phyloP scores from a whole-genome alignment of 1,140 invertebrate species.

The Ceratosolen solmsi region DNA sequence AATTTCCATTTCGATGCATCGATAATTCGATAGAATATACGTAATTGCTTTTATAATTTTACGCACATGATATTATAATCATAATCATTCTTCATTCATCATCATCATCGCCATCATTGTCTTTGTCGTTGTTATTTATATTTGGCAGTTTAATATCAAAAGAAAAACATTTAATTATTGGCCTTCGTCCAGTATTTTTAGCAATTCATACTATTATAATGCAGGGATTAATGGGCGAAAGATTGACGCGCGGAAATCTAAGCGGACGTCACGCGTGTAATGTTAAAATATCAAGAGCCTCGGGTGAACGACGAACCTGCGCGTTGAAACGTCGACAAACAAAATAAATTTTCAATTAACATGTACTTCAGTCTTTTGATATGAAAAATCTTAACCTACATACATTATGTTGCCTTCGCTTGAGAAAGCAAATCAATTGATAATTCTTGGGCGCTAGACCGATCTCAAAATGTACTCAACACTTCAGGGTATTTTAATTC shows the following conservation, averaged over 20 bases:
- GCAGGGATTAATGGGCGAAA: background rate
- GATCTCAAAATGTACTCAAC: too few species aligned
- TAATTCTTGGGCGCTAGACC: too few species aligned
- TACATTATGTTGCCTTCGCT: background rate
- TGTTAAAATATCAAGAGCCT: background rate
- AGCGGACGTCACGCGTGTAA: background rate
- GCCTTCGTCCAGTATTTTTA: too few species aligned
- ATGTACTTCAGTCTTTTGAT: background rate
- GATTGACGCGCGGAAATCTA: slow-evolving; percentile 15
- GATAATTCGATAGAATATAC: background rate
- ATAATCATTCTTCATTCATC: too few species aligned
- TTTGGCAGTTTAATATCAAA: too few species aligned
- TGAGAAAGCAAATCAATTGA: too few species aligned
- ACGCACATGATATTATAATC: too few species aligned
- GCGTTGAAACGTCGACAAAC: slow-evolving; percentile 9
- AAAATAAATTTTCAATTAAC: slow-evolving; percentile 13
- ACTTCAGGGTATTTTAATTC: too few species aligned
- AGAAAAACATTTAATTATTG: too few species aligned
- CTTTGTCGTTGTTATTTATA: too few species aligned
- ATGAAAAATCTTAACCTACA: background rate
- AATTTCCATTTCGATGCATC: background rate
- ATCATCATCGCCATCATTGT: too few species aligned
- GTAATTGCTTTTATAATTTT: too few species aligned
- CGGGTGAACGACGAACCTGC: background rate
- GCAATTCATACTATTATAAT: background rate